Percentiles rank a stretch among this genome's conserved stretches.
Evolutionary conservation across 2,113 vertebrate genomes (phyloP).

Genomic region (Neotoma lepida): DNA sequence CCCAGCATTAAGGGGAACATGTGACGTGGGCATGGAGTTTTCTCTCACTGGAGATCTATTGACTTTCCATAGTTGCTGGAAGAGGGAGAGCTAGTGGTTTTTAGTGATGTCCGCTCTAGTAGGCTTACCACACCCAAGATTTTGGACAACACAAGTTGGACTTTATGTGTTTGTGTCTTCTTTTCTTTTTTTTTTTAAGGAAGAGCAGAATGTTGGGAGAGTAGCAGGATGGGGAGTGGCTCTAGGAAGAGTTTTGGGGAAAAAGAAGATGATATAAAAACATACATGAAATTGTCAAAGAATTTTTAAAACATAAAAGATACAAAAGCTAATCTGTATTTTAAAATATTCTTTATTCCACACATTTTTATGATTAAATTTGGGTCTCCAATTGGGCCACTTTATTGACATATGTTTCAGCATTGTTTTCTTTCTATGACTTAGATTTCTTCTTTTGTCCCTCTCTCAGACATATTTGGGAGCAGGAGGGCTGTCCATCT

Average conservation of each 20-base stretch:
- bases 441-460: background rate
- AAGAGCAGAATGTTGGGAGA: background rate
- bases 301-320: background rate
- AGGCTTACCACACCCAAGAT: background rate
- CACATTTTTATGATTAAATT: background rate
- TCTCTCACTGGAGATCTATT: background rate
- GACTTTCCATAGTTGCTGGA: background rate
- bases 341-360: background rate
- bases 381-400: background rate
- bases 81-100: background rate
- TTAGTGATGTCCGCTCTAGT: background rate
- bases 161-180: background rate
- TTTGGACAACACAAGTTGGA: background rate
- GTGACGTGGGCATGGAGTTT: background rate
- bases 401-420: background rate
- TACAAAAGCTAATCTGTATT: background rate
- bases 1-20: too few species aligned
- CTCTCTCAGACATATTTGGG: background rate
- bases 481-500: background rate
- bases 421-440: background rate
- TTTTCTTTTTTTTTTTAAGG: background rate
- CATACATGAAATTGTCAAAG: background rate
- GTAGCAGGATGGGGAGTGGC: accelerated
- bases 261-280: background rate
- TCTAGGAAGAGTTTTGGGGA: background rate